These are phyloP conservation scores for Tenodera sinensis DNA, from an alignment of 2,888 invertebrate genomes.

Conservation along the genomic window DNA sequence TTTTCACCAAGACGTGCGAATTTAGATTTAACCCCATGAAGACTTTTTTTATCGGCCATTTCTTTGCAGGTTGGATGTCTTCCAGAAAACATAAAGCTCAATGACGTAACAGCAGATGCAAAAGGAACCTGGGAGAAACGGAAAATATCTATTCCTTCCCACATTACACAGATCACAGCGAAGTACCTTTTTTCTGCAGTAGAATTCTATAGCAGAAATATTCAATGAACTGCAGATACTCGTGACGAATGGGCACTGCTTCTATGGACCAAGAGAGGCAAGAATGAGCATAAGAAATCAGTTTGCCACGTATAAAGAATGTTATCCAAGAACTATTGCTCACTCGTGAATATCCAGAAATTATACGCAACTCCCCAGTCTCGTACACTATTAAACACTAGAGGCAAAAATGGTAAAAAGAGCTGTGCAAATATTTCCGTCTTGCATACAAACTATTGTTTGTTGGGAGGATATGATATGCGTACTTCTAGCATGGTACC, in stretches of 20 bases:
- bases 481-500: no score
- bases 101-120: not conserved
- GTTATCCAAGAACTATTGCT: no score
- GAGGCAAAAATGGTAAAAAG: no score
- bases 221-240: not conserved
- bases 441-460: no score
- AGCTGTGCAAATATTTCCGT: no score
- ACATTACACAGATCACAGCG: not conserved
- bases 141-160: not conserved
- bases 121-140: not conserved
- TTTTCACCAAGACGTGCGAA: not conserved
- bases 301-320: not conserved
- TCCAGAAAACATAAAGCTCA: not conserved
- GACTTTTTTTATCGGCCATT: not conserved
- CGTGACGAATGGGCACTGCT: not conserved
- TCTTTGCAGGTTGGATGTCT: not conserved
- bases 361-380: no score
- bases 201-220: not conserved
- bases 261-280: not conserved
- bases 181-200: not conserved
- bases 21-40: not conserved
- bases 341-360: no score
- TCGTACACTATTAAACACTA: no score
- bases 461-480: no score
- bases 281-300: not conserved